These are phyloP conservation scores for Setophaga coronata DNA, from an alignment of 2,113 vertebrate genomes.

Conservation along the genomic window DNA sequence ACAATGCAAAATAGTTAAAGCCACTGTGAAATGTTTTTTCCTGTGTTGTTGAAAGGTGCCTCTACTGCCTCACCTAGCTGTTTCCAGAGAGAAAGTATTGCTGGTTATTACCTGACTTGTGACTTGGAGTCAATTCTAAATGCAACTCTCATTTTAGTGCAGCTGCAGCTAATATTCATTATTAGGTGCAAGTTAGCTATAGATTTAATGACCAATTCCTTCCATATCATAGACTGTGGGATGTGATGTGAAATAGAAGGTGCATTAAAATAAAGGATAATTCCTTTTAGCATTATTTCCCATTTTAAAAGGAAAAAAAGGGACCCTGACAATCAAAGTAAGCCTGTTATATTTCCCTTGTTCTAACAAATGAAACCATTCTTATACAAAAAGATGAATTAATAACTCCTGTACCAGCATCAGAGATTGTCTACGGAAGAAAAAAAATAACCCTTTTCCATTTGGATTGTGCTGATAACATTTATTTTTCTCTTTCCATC, in stretches of 20 bases:
- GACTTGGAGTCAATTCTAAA: not conserved
- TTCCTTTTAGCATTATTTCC: not conserved
- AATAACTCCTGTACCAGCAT: not conserved
- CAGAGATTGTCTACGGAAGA: not conserved
- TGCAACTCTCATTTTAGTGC: not conserved
- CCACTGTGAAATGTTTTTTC: not conserved
- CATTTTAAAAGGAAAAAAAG: not conserved
- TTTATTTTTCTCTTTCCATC: conserved; percentile 58
- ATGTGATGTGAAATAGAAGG: not conserved
- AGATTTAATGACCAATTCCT: not conserved
- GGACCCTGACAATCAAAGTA: not conserved
- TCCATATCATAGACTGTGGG: not conserved
- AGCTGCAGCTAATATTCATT: not conserved
- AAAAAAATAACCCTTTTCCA: not conserved
- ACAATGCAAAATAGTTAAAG: not conserved
- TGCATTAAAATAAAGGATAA: not conserved
- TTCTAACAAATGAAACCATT: not conserved
- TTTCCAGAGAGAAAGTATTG: not conserved
- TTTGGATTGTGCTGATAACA: conserved; percentile 52
- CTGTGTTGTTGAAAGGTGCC: not conserved
- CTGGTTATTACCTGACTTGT: not conserved
- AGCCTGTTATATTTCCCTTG: not conserved
- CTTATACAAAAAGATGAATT: not conserved
- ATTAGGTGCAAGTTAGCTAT: not conserved
- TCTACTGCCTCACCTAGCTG: not conserved